Percentiles rank a stretch among this genome's conserved stretches.
phyloP scores from a whole-genome alignment of 2,797 vertebrate species.

The Tolypeutes matacus region DNA sequence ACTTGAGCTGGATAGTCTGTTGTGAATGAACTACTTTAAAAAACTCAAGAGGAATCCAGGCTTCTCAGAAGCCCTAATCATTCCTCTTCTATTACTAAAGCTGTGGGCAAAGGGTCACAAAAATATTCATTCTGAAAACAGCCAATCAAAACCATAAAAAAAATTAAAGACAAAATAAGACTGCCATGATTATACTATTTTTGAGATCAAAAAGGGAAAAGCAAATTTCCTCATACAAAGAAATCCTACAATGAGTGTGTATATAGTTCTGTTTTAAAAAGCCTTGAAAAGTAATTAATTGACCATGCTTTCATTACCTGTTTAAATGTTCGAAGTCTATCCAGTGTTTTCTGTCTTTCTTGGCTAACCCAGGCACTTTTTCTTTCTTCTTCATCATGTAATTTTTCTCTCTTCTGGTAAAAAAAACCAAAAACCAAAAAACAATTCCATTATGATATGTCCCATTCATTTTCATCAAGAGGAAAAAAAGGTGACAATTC shows the following conservation, averaged over 20 bases:
- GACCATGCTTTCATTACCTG: conserved; percentile 89
- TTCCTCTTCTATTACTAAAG: neutral
- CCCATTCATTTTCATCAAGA: conserved; percentile 32
- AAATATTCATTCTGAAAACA: neutral
- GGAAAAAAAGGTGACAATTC: neutral
- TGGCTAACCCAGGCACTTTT: conserved; percentile 93
- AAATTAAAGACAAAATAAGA: neutral
- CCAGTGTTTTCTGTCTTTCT: conserved; percentile 96
- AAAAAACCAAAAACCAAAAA: conserved; percentile 52
- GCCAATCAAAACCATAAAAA: neutral
- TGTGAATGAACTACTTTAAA: neutral
- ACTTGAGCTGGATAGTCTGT: neutral
- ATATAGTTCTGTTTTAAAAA: neutral
- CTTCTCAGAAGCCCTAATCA: neutral
- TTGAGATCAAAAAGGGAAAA: conserved; percentile 47
- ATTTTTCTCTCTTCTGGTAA: conserved; percentile 89
- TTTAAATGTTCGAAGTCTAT: conserved; percentile 96
- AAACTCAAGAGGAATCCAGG: conserved; percentile 12
- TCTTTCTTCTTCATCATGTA: conserved; percentile 92
- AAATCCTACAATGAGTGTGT: neutral
- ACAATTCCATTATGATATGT: conserved; percentile 35
- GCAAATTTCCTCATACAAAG: conserved; percentile 6
- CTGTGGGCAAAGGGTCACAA: neutral
- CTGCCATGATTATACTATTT: neutral
- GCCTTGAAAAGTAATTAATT: conserved; percentile 19